Conservation (phyloP, 2,797 vertebrate species). For the Cygnus olor region DNA sequence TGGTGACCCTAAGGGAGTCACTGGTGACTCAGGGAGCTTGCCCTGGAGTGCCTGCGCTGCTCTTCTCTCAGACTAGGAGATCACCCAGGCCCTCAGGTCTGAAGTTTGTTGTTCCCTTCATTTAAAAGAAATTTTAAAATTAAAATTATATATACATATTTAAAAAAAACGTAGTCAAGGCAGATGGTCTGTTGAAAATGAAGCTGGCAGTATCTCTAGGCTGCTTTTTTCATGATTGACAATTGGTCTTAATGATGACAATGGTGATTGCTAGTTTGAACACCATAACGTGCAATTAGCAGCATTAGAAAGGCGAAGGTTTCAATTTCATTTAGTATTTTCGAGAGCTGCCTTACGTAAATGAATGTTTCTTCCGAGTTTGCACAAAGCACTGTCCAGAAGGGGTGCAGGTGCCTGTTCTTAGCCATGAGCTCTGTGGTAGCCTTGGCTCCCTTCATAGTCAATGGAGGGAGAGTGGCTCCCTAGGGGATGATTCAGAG, state of each 20-base stretch:
- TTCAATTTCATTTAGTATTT: neutral
- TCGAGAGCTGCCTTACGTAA: neutral
- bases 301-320: neutral
- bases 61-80: neutral
- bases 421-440: neutral
- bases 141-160: neutral
- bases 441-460: neutral
- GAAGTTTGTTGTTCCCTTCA: neutral
- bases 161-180: neutral
- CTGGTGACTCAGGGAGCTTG: neutral
- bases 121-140: neutral
- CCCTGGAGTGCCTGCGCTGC: neutral
- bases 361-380: neutral
- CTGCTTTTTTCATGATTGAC: neutral
- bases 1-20: neutral
- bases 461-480: rapidly evolving
- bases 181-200: neutral
- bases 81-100: neutral
- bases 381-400: neutral
- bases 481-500: neutral
- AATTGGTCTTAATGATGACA: neutral
- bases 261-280: neutral
- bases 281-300: neutral
- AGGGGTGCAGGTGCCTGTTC: neutral
- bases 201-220: neutral